phyloP scores from a whole-genome alignment of 2,113 vertebrate genomes.

The Chauna torquata region DNA sequence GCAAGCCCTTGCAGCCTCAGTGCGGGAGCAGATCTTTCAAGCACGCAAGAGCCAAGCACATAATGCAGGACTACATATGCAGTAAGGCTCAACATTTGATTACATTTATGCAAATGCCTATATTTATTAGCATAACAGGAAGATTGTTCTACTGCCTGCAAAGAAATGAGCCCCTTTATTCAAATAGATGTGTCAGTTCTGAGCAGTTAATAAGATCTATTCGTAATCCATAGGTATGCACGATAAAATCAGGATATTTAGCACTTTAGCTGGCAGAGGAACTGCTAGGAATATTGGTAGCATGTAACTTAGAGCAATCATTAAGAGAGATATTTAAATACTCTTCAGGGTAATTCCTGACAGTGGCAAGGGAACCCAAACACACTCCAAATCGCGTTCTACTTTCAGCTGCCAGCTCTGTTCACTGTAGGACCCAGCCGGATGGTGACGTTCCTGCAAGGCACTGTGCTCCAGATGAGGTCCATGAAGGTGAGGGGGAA shows the following conservation, averaged over 20 bases:
- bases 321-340: conserved; percentile 13
- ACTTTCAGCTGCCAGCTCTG: background rate
- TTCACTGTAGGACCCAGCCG: background rate
- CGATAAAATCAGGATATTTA: background rate
- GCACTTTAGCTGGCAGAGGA: background rate
- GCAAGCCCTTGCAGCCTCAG: background rate
- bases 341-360: background rate
- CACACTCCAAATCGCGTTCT: background rate
- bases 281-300: background rate
- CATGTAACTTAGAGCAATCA: background rate
- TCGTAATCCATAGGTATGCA: conserved; percentile 9
- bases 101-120: conserved; percentile 18
- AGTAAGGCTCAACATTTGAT: background rate
- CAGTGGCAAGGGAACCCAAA: background rate
- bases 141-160: conserved; percentile 30
- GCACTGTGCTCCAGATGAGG: background rate
- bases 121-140: conserved; percentile 36
- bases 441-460: background rate
- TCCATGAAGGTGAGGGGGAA: background rate
- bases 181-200: conserved; percentile 7
- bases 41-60: background rate
- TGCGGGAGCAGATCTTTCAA: background rate
- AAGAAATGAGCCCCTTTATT: conserved; percentile 24
- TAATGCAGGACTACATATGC: background rate
- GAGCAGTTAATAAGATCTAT: conserved; percentile 53